These are phyloP conservation scores for Salvator merianae DNA, from an alignment of 2,113 vertebrate species.

Conservation along the genomic window DNA sequence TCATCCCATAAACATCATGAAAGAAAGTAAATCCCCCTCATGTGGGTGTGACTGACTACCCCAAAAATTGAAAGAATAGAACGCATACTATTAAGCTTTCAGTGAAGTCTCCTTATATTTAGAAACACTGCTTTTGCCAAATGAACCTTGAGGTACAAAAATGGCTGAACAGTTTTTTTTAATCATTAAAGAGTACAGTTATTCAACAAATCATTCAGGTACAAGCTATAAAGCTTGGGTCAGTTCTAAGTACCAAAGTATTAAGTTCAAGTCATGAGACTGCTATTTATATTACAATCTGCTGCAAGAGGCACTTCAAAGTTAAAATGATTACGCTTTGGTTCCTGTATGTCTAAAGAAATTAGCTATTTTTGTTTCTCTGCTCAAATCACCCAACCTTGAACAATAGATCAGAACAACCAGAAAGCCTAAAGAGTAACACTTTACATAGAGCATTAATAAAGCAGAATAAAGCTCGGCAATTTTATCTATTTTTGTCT, in stretches of 20 bases:
- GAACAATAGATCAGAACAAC: conserved; percentile 12
- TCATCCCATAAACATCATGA: no score
- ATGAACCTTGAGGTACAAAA: not conserved
- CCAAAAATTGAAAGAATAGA: no score
- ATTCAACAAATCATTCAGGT: not conserved
- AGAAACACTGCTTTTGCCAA: not conserved
- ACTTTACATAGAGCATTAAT: not conserved
- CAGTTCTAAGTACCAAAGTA: not conserved
- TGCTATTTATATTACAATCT: conserved; percentile 19
- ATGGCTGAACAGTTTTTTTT: not conserved
- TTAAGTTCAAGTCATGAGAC: not conserved
- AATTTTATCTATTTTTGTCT: not conserved
- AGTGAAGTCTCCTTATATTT: no score
- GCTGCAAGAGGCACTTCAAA: not conserved
- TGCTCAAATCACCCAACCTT: not conserved
- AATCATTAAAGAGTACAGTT: not conserved
- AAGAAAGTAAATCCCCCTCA: no score
- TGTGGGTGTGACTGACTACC: no score
- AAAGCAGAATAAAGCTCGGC: not conserved
- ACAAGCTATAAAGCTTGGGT: not conserved
- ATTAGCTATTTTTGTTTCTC: conserved; percentile 23
- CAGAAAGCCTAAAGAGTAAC: not conserved
- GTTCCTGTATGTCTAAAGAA: not conserved
- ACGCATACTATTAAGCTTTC: no score
- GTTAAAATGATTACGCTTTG: not conserved